phyloP scores from a whole-genome alignment of 2,888 invertebrate genomes.

The Ctena decussata region DNA sequence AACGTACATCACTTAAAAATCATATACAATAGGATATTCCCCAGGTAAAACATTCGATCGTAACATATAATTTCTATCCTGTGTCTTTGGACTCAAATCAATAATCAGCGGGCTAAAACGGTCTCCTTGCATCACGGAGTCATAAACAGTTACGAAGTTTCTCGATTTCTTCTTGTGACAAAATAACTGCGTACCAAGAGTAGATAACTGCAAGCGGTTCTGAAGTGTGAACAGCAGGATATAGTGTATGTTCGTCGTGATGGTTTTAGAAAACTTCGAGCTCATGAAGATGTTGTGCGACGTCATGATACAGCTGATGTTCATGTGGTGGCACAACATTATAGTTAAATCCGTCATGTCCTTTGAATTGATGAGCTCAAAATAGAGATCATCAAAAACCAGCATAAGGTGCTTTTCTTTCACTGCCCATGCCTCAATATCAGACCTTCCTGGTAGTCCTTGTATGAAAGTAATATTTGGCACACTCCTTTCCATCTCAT shows the following conservation, averaged over 20 bases:
- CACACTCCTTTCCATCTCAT: not conserved
- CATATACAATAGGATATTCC: constrained; percentile 15
- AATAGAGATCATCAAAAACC: constrained; percentile 21
- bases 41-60: constrained; percentile 11
- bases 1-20: not conserved
- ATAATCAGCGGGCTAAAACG: not conserved
- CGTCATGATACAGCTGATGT: not conserved
- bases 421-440: not conserved
- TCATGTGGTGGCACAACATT: constrained; percentile 9
- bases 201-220: constrained; percentile 13
- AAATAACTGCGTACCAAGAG: not conserved
- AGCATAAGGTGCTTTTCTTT: constrained; percentile 9
- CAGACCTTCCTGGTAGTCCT: constrained; percentile 7
- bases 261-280: constrained; percentile 10
- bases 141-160: constrained; percentile 13
- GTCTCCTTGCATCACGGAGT: constrained; percentile 5
- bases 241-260: constrained; percentile 20
- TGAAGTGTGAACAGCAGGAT: constrained; percentile 14
- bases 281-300: constrained; percentile 14
- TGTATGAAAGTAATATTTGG: constrained; percentile 2
- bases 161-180: constrained; percentile 13
- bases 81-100: not conserved
- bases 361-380: constrained; percentile 2
- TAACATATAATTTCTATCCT: not conserved
- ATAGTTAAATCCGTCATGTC: constrained; percentile 13